Evolutionary conservation across 2,888 invertebrate species (phyloP).

Genomic region (Villa cingulata): DNA sequence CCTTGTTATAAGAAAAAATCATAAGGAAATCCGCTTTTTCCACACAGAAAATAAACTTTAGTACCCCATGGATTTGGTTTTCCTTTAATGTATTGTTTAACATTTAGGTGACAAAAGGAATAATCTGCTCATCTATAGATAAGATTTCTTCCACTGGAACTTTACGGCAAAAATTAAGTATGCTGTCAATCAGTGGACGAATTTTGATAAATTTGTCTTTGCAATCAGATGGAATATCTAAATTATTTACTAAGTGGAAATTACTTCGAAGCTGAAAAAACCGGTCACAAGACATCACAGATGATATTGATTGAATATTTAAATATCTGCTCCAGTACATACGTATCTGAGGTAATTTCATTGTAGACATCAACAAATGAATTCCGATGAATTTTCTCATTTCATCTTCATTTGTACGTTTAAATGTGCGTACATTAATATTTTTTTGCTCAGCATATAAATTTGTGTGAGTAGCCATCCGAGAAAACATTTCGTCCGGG

Average conservation of each 20-base stretch:
- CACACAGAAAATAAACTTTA: neutral
- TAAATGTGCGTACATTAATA: neutral
- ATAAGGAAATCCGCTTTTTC: neutral
- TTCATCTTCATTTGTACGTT: neutral
- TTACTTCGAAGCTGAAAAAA: neutral
- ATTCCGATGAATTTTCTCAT: neutral
- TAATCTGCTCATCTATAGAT: neutral
- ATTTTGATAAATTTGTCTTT: neutral
- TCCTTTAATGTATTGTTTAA: neutral
- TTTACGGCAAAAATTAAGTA: neutral
- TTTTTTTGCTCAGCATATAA: neutral
- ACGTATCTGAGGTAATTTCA: too few relatives aligned
- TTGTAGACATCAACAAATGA: too few relatives aligned
- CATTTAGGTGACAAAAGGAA: neutral
- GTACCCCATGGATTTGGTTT: neutral
- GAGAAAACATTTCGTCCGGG: too few relatives aligned
- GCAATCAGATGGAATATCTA: neutral
- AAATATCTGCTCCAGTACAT: too few relatives aligned
- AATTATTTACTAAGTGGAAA: neutral
- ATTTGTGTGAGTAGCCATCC: neutral
- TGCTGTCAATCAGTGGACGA: neutral
- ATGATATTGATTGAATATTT: too few relatives aligned
- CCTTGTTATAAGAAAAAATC: constrained; percentile 1
- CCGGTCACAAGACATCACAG: too few relatives aligned
- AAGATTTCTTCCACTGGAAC: neutral